A percentile compares a stretch with the other conserved stretches of the same genome.
Conservation (phyloP, 2,797 vertebrate species). For the Phrynocephalus forsythii region DNA sequence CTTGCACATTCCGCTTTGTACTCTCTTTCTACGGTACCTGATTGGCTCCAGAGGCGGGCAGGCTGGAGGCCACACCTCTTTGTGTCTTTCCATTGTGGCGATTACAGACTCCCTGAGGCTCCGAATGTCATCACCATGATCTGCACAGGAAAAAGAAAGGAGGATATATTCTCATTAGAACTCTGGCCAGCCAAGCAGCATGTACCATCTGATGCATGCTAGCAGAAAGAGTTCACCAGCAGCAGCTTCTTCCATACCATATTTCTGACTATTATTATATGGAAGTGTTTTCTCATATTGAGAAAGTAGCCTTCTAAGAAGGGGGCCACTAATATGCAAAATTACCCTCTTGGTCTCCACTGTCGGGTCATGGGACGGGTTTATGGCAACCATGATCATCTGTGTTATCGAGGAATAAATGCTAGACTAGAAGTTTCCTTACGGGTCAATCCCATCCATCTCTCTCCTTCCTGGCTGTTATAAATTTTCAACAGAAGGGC, state of each 20-base stretch:
- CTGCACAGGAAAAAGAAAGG: conserved; percentile 65
- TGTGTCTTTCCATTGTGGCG: conserved; percentile 83
- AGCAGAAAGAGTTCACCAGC: neutral
- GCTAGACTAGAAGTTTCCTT: neutral
- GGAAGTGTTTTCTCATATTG: no score
- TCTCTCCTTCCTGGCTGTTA: neutral
- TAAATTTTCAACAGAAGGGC: neutral
- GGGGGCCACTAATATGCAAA: neutral
- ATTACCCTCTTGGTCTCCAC: neutral
- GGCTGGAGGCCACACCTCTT: conserved; percentile 80
- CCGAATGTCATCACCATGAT: conserved; percentile 61
- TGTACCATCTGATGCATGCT: neutral
- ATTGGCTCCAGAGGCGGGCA: conserved; percentile 79
- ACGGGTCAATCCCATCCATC: neutral
- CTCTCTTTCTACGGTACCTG: conserved; percentile 71
- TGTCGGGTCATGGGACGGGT: neutral
- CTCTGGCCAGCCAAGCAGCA: neutral
- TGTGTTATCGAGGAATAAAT: neutral
- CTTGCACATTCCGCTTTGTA: neutral
- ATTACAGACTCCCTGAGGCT: conserved; percentile 82
- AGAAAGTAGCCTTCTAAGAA: neutral
- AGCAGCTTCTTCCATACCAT: neutral
- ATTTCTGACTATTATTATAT: neutral
- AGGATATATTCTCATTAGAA: neutral
- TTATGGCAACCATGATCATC: neutral